Conservation (phyloP, 64 coral and sea anemone species). For the Stichodactyla mertensii region DNA sequence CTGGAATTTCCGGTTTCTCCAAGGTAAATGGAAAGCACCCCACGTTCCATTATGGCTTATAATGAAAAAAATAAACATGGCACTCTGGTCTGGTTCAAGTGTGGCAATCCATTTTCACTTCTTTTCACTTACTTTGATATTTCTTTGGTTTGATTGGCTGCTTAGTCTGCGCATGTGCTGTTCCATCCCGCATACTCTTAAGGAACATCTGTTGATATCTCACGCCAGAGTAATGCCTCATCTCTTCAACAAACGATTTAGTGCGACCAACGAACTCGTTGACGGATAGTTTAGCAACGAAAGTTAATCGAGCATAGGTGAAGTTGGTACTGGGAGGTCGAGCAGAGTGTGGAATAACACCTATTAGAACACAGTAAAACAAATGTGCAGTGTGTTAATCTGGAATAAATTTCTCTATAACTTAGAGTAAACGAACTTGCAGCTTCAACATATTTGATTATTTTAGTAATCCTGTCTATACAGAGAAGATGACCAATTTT, state of each 20-base stretch:
- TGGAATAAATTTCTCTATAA: no score
- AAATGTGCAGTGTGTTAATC: background rate
- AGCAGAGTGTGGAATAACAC: conserved; percentile 94
- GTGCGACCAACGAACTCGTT: conserved; percentile 67
- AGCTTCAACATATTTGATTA: no score
- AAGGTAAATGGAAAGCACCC: no score
- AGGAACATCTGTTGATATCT: background rate
- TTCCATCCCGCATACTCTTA: conserved; percentile 8
- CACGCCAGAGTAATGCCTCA: conserved; percentile 51
- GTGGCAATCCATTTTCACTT: background rate
- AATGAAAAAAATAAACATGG: no score
- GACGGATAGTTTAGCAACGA: conserved; percentile 86
- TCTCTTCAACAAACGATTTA: conserved; percentile 74
- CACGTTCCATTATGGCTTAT: no score
- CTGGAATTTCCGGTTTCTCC: no score
- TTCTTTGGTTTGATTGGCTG: background rate
- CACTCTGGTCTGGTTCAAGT: no score
- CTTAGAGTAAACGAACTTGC: no score
- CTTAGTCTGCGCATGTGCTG: background rate
- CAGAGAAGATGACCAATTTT: no score
- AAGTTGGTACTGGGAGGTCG: conserved; percentile 89
- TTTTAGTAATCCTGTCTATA: no score
- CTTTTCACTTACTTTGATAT: background rate
- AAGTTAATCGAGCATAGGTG: conserved; percentile 75
- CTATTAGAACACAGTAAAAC: conserved; percentile 17